phyloP scores from a whole-genome alignment of 1,140 invertebrate genomes.

The Drepana arcuata region DNA sequence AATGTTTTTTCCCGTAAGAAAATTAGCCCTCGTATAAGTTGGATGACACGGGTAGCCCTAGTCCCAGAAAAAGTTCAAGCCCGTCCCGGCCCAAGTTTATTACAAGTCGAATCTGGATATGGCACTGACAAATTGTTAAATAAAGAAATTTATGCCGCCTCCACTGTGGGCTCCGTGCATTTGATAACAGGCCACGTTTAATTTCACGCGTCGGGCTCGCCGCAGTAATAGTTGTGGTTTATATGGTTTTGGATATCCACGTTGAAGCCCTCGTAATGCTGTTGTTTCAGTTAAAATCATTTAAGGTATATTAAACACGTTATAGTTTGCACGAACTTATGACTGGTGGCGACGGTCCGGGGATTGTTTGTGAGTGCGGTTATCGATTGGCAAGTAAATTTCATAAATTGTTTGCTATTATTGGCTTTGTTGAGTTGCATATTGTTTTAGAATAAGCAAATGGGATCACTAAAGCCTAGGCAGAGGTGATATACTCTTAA shows the following conservation, averaged over 20 bases:
- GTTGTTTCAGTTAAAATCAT: background rate
- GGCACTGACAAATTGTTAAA: slow-evolving; percentile 18
- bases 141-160: slow-evolving; percentile 1
- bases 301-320: background rate
- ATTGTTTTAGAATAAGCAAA: too few relatives aligned
- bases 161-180: background rate
- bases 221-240: slow-evolving; percentile 21
- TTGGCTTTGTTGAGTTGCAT: too few relatives aligned
- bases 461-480: too few relatives aligned
- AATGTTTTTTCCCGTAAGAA: slow-evolving; percentile 22
- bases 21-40: slow-evolving; percentile 11
- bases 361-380: too few relatives aligned
- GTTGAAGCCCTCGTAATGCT: background rate
- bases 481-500: too few relatives aligned
- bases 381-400: too few relatives aligned
- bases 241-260: slow-evolving; percentile 4
- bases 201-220: slow-evolving; percentile 4
- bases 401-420: too few relatives aligned
- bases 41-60: slow-evolving; percentile 11
- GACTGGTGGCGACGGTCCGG: too few relatives aligned
- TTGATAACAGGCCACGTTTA: slow-evolving; percentile 4
- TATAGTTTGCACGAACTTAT: background rate
- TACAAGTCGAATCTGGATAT: slow-evolving; percentile 13
- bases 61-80: slow-evolving; percentile 17
- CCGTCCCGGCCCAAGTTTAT: slow-evolving; percentile 13